These are phyloP conservation scores for Philotrypesis tridentata DNA, from an alignment of 1,140 invertebrate genomes.

Conservation along the genomic window DNA sequence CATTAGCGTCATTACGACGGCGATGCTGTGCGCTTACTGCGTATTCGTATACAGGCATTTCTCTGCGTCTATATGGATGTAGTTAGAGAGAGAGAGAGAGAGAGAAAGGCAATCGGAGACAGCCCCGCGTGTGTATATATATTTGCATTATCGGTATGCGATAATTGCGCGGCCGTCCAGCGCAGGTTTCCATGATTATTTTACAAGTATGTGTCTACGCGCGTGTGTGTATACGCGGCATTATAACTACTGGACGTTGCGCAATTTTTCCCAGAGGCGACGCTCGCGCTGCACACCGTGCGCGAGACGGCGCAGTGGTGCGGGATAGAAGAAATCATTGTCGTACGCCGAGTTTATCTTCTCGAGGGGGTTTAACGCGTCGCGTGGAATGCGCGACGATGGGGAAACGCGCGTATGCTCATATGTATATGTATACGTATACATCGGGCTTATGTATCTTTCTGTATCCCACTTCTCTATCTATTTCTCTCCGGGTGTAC, in stretches of 20 bases:
- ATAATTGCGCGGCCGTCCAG: not conserved
- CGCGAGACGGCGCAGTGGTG: too few species aligned
- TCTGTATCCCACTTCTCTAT: not conserved
- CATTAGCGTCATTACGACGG: not conserved
- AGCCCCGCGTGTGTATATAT: not conserved
- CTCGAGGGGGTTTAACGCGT: not conserved
- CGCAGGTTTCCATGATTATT: not conserved
- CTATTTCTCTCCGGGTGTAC: too few species aligned
- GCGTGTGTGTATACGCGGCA: not conserved
- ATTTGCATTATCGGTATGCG: constrained; percentile 29
- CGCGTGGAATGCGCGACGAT: not conserved
- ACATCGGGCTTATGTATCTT: constrained; percentile 7
- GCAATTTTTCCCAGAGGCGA: not conserved
- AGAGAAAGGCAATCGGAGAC: constrained; percentile 8
- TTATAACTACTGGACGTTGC: constrained; percentile 1
- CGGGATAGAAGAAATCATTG: not conserved
- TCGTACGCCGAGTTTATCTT: not conserved
- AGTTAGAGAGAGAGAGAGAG: too few species aligned
- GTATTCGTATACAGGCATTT: too few species aligned
- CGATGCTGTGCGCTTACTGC: too few species aligned
- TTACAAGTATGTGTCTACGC: not conserved
- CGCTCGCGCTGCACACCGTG: too few species aligned
- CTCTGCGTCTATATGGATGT: too few species aligned
- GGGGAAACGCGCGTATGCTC: not conserved
- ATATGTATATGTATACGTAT: too few species aligned